Conservation (phyloP, 92 coral and sea anemone species). For the Bergia sp. region DNA sequence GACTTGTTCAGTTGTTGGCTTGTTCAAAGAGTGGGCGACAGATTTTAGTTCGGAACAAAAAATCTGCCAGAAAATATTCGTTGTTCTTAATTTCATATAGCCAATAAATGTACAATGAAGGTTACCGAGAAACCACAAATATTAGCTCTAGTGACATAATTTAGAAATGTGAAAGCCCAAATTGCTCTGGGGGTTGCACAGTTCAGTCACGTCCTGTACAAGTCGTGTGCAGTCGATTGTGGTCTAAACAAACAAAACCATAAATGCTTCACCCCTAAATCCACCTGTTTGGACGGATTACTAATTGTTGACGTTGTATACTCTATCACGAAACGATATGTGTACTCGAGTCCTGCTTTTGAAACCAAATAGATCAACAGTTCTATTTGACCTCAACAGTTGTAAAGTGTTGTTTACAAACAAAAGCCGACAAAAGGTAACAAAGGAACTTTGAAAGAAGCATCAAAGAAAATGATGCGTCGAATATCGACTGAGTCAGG, state of each 20-base stretch:
- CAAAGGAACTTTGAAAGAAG: neutral
- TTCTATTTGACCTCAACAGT: slow-evolving; percentile 5
- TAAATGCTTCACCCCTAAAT: neutral
- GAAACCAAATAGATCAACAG: neutral
- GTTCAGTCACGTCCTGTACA: slow-evolving; percentile 34
- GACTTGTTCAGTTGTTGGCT: neutral
- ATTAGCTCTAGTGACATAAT: neutral
- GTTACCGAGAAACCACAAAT: neutral
- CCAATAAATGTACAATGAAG: neutral
- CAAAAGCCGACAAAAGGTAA: neutral
- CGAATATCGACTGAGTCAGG: neutral
- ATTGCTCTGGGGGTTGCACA: neutral
- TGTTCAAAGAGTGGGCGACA: no score
- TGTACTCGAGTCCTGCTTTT: neutral
- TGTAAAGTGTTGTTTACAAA: neutral
- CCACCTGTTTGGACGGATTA: slow-evolving; percentile 22
- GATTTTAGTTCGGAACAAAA: neutral
- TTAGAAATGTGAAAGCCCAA: neutral
- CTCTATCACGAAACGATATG: neutral
- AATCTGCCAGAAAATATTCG: neutral
- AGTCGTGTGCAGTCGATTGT: slow-evolving; percentile 17
- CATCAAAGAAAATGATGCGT: neutral
- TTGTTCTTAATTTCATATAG: neutral
- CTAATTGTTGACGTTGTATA: slow-evolving; percentile 6
- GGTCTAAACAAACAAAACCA: neutral